Percentiles rank a stretch among this genome's conserved stretches.
phyloP scores from a whole-genome alignment of 1,140 invertebrate genomes.

The Araneus ventricosus region DNA sequence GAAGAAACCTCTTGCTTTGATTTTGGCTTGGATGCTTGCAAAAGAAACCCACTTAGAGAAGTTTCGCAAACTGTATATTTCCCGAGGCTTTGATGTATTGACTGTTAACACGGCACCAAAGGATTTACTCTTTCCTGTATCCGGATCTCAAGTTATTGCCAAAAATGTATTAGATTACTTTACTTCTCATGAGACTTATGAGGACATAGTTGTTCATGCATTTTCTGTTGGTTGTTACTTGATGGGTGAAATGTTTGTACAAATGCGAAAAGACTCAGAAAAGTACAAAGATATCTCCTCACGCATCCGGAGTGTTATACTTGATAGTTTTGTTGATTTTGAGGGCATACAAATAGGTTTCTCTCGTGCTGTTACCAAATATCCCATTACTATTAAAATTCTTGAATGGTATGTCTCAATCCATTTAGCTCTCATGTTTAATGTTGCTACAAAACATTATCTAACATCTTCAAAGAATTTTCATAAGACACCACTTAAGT shows the following conservation, averaged over 20 bases:
- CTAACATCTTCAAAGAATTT: constrained; percentile 90
- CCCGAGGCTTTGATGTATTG: constrained; percentile 91
- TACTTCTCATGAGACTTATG: constrained; percentile 83
- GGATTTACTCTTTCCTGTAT: constrained; percentile 90
- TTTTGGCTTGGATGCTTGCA: constrained; percentile 91
- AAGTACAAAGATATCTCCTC: constrained; percentile 86
- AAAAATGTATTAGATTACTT: constrained; percentile 87
- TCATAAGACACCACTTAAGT: constrained; percentile 86
- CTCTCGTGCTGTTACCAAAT: constrained; percentile 87
- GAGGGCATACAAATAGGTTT: constrained; percentile 89
- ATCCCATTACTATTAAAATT: constrained; percentile 86
- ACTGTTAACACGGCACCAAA: constrained; percentile 88
- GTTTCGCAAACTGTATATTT: constrained; percentile 89
- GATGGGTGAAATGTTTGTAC: constrained; percentile 88
- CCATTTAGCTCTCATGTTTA: constrained; percentile 88
- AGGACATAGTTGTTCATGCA: constrained; percentile 89
- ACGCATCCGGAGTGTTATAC: constrained; percentile 88
- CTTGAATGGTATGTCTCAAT: constrained; percentile 84
- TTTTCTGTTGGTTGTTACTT: constrained; percentile 94
- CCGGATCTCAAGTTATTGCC: constrained; percentile 84
- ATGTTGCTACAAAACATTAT: constrained; percentile 89
- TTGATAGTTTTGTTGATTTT: constrained; percentile 93
- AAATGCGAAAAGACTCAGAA: constrained; percentile 83
- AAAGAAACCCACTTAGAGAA: constrained; percentile 90
- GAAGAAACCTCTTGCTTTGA: constrained; percentile 84